Base-by-base conservation (phyloP, 2,888 invertebrate species). In the Drosophila fungiperda region DNA sequence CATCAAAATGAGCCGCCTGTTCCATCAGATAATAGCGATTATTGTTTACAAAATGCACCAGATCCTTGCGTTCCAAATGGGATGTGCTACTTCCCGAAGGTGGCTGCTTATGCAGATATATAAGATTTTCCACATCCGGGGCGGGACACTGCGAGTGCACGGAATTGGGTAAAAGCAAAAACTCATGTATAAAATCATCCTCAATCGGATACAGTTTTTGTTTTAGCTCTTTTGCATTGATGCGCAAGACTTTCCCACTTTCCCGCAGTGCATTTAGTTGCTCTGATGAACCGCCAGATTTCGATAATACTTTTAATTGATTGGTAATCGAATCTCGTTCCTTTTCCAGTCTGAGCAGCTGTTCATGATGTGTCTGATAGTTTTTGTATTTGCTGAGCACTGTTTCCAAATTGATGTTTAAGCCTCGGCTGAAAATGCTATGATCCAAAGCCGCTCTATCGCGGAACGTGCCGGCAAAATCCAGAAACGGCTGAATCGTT, bases 1-100 rank as follows among this genome's bases (percentile, higher is more conserved):
- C 92, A 92, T 97, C 97, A 90, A 96, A 96, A 20, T 95, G 81
- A 0, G 96, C 96, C 1, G 96, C 96, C 70, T 96, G 95, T 26
- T 95, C 95, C 96, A 93, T 90, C 95, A 96, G 74, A 95, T 94
- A 80, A 94, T 93, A 78, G 95, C 91, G 92, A 95, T 96, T 91
- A 92, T 92, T 93, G 92, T 94, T 81, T 82, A 91, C 72, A 78
- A 92, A 72, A 73, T 91, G 55, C 92, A 94, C 81, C 52, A 91
- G 65, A 74, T 91, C 72, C 80, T 81, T 72, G 88, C 89, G 68
- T 72, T 90, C 77, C 86, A 93, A 64, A 93, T 80, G 92, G 92
- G 89, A 92, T 90, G 7, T 7, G 12, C 15, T 3, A 20, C 11
- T n/a, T 7, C 1, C 23, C 0, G 12, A 26, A 2, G 29, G 7